These are phyloP conservation scores for Paraescarpia echinospica DNA, from an alignment of 1,140 invertebrate species.

Conservation along the genomic window DNA sequence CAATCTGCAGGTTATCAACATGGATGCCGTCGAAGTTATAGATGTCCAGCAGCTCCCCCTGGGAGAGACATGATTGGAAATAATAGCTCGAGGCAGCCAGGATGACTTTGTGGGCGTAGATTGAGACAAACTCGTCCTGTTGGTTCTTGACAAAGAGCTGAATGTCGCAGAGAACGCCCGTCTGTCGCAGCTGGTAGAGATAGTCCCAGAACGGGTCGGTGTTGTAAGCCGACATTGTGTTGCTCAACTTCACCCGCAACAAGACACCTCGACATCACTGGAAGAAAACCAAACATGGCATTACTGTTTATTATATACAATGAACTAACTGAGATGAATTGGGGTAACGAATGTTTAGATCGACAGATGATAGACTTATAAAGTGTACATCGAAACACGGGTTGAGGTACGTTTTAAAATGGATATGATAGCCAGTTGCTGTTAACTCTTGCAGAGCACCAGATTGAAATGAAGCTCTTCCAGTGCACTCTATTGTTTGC, in stretches of 20 bases:
- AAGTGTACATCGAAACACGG: background rate
- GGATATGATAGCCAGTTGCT: no score
- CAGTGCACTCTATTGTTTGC: no score
- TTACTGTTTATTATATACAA: background rate
- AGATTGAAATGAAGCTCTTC: no score
- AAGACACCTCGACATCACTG: background rate
- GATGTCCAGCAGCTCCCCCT: slow-evolving; percentile 14
- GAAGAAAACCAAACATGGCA: background rate
- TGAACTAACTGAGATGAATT: background rate
- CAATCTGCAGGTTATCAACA: background rate
- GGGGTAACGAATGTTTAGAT: background rate
- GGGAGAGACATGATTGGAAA: background rate
- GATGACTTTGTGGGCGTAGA: slow-evolving; percentile 18
- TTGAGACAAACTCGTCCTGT: background rate
- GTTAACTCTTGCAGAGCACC: no score
- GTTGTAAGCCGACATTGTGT: background rate
- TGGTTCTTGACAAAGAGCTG: slow-evolving; percentile 5
- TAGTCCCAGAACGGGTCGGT: slow-evolving; percentile 17
- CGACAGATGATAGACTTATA: background rate
- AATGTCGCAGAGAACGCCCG: slow-evolving; percentile 12
- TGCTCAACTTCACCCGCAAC: background rate
- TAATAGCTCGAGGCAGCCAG: slow-evolving; percentile 14
- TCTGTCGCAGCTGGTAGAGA: slow-evolving; percentile 10
- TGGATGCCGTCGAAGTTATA: slow-evolving; percentile 23
- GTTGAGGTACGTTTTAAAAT: background rate